phyloP scores from a whole-genome alignment of 2,888 invertebrate genomes.

The Perithous albicinctus region DNA sequence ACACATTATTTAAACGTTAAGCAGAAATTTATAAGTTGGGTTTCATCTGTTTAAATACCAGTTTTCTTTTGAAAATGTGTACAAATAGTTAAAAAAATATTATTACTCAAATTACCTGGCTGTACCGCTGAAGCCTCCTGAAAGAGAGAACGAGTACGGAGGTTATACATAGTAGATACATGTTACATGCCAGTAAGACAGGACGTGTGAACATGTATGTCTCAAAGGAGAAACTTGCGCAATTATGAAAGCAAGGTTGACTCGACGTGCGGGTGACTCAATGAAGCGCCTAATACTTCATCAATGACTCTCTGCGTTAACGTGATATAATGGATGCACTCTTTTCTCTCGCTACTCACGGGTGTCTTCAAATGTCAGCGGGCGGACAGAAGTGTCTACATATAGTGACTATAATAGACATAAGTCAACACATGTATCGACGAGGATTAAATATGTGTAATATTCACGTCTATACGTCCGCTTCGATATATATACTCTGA shows the following conservation, averaged over 20 bases:
- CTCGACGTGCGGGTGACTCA: slow-evolving; percentile 66
- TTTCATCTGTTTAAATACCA: no score
- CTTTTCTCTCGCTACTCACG: slow-evolving; percentile 42
- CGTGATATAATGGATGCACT: slow-evolving; percentile 57
- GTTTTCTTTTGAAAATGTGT: no score
- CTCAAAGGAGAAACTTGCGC: slow-evolving; percentile 70
- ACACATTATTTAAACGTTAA: no score
- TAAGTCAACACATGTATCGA: slow-evolving; percentile 6
- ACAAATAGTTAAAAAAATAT: no score
- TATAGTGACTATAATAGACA: slow-evolving; percentile 47
- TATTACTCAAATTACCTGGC: no score
- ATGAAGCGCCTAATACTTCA: slow-evolving; percentile 73
- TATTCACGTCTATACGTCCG: slow-evolving; percentile 6
- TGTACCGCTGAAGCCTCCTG: no score
- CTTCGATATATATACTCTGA: slow-evolving; percentile 31
- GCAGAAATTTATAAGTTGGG: no score
- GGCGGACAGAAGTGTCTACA: slow-evolving; percentile 30
- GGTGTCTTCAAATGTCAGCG: slow-evolving; percentile 64
- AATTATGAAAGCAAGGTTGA: slow-evolving; percentile 79
- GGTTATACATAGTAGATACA: neutral
- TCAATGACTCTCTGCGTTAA: slow-evolving; percentile 67
- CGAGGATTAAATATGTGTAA: slow-evolving; percentile 35
- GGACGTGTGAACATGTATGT: slow-evolving; percentile 50
- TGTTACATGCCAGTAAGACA: slow-evolving; percentile 13
- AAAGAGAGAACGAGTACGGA: neutral